Percentiles rank a stretch among this genome's conserved stretches.
Conservation (phyloP, 2,797 vertebrate genomes). For the Notolepis coatsorum region DNA sequence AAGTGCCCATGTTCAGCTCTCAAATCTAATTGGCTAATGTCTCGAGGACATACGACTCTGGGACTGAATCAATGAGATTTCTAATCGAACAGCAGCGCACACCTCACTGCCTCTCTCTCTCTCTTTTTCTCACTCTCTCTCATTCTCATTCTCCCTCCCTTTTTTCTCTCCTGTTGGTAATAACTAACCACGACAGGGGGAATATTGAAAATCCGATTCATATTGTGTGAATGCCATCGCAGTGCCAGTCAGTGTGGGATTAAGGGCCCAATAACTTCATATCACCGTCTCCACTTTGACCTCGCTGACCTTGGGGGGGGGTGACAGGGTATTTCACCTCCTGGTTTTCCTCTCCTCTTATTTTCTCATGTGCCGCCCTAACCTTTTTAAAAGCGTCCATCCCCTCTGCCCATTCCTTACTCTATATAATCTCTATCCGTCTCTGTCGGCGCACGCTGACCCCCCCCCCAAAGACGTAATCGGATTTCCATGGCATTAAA, state of each 20-base stretch:
- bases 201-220: constrained; percentile 11
- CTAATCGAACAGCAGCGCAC: not conserved
- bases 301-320: constrained; percentile 66
- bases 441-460: constrained; percentile 69
- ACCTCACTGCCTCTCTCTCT: constrained; percentile 10
- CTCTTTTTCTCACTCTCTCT: not conserved
- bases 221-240: constrained; percentile 30
- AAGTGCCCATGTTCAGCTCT: not conserved
- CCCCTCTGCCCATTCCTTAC: constrained; percentile 51
- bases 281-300: constrained; percentile 51
- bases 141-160: not conserved
- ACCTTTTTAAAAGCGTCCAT: constrained; percentile 77
- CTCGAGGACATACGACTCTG: not conserved
- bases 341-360: constrained; percentile 46
- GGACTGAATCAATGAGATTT: not conserved
- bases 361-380: constrained; percentile 73
- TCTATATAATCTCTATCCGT: constrained; percentile 79
- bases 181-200: constrained; percentile 38
- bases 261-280: constrained; percentile 35
- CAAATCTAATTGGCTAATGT: not conserved
- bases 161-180: not conserved
- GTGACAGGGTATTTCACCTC: constrained; percentile 56
- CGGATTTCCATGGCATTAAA: constrained; percentile 79
- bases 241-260: too few species aligned
- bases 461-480: constrained; percentile 74